These are phyloP conservation scores for Eublepharis macularius DNA, from an alignment of 2,113 vertebrate species.

Conservation along the genomic window DNA sequence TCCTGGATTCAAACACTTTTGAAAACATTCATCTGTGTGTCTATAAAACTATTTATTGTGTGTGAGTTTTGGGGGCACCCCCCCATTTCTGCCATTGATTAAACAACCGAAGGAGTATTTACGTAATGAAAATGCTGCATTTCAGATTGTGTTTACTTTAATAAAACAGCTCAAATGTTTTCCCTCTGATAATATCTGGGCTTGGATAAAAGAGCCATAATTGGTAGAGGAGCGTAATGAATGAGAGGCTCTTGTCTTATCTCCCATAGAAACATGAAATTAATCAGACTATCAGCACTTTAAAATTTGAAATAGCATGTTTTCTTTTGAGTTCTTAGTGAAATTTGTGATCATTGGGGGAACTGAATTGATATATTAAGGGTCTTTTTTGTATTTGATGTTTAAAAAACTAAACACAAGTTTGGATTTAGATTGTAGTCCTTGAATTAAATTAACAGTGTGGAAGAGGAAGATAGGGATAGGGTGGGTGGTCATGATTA, in stretches of 20 bases:
- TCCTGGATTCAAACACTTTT: conserved; percentile 31
- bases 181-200: conserved; percentile 52
- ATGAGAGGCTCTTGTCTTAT: conserved; percentile 55
- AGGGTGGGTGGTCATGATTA: no score
- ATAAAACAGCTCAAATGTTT: conserved; percentile 60
- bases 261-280: conserved; percentile 62
- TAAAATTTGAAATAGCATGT: conserved; percentile 50
- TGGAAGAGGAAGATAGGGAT: no score
- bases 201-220: conserved; percentile 57
- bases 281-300: conserved; percentile 65
- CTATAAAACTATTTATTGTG: conserved; percentile 46
- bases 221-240: conserved; percentile 59
- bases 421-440: no score
- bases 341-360: conserved; percentile 11
- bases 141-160: conserved; percentile 65
- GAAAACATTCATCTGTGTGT: conserved; percentile 20
- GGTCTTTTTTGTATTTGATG: not conserved
- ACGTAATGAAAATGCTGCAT: conserved; percentile 41
- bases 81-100: conserved; percentile 44
- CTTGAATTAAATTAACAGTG: no score
- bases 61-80: not conserved
- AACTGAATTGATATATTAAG: conserved; percentile 46
- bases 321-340: conserved; percentile 47
- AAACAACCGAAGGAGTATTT: not conserved
- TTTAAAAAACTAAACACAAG: no score